Evolutionary conservation across 2,888 invertebrate genomes (phyloP).

Genomic region (Melinaea marsaeus): DNA sequence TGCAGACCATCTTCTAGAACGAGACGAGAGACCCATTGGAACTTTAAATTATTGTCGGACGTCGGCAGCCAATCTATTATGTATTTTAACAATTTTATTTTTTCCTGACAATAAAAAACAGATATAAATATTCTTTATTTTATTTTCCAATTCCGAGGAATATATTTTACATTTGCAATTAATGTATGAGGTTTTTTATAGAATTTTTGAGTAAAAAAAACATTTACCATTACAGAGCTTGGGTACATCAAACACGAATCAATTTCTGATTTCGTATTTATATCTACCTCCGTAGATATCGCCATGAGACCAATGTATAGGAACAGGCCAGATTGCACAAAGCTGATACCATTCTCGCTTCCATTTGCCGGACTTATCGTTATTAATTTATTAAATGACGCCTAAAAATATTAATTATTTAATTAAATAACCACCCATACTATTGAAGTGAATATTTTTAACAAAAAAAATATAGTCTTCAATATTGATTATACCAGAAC

Average conservation of each 20-base stretch:
- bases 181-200: background rate
- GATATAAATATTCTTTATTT: background rate
- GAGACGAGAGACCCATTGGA: constrained; percentile 55
- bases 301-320: constrained; percentile 54
- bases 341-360: constrained; percentile 64
- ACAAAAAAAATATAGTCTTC: no score
- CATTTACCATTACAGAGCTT: background rate
- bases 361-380: constrained; percentile 47
- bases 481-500: no score
- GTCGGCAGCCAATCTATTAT: constrained; percentile 49
- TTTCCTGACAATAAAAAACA: constrained; percentile 45
- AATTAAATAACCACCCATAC: background rate
- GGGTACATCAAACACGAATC: constrained; percentile 38
- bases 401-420: constrained; percentile 39
- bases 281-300: constrained; percentile 56
- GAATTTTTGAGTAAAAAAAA: constrained; percentile 1
- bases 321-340: constrained; percentile 63
- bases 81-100: constrained; percentile 45
- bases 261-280: constrained; percentile 53
- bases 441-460: no score
- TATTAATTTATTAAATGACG: constrained; percentile 50
- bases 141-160: no score
- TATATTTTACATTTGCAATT: no score
- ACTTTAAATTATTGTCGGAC: constrained; percentile 47
- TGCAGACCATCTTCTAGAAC: constrained; percentile 42